These are phyloP conservation scores for Grammomys dolichurus DNA, from an alignment of 2,113 vertebrate genomes.

Conservation along the genomic window DNA sequence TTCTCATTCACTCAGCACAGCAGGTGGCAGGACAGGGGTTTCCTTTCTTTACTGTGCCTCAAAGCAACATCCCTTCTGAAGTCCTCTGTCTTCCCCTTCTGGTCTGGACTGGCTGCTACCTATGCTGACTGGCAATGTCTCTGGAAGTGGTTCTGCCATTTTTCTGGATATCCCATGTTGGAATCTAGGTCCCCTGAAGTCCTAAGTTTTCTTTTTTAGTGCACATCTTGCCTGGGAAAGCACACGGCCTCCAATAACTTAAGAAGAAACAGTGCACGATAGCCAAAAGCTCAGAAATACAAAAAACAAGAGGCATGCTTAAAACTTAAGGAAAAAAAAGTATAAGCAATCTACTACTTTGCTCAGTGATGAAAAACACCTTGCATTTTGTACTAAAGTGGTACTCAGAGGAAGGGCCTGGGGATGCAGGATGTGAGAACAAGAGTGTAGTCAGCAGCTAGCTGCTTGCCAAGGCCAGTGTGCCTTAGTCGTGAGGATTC, in stretches of 20 bases:
- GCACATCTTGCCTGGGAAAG: neutral
- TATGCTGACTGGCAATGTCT: neutral
- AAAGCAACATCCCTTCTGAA: neutral
- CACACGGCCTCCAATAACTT: neutral
- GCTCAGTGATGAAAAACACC: neutral
- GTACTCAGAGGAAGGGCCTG: neutral
- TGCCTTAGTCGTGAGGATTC: neutral
- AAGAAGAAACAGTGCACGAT: neutral
- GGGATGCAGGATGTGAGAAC: neutral
- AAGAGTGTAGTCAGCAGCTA: neutral
- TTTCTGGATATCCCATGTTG: neutral
- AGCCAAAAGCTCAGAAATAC: neutral
- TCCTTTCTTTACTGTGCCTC: neutral
- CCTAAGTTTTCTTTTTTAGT: neutral
- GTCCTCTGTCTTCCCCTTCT: neutral
- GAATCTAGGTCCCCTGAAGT: neutral
- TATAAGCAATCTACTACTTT: neutral
- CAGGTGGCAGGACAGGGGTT: neutral
- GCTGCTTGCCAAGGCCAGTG: neutral
- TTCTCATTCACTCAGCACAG: neutral
- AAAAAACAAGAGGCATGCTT: neutral
- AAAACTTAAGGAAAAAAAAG: slow-evolving; percentile 25
- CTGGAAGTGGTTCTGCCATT: neutral
- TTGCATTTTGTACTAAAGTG: slow-evolving; percentile 12
- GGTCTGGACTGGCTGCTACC: neutral